A percentile compares a stretch with the other conserved stretches of the same genome.
These are phyloP conservation scores for Macrotus californicus DNA, from an alignment of 2,113 vertebrate genomes.

Conservation along the genomic window DNA sequence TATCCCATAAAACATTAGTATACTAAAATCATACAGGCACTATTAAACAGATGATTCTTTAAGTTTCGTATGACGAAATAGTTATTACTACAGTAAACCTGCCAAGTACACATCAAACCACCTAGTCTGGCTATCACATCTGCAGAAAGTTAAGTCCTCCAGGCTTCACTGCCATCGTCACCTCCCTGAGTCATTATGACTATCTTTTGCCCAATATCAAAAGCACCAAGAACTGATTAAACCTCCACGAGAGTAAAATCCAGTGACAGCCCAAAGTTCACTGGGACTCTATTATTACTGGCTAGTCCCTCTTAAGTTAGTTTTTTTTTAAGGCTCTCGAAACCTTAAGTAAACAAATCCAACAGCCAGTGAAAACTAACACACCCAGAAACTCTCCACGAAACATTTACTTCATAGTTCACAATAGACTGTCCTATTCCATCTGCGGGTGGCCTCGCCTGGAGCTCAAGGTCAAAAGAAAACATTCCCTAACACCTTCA, in stretches of 20 bases:
- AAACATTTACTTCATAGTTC: slow-evolving; percentile 65
- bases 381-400: slow-evolving; percentile 76
- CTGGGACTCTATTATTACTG: background rate
- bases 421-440: slow-evolving; percentile 25
- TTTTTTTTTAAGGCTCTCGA: slow-evolving; percentile 33
- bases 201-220: background rate
- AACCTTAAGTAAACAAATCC: slow-evolving; percentile 67
- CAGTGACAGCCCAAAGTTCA: slow-evolving; percentile 55
- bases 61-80: background rate
- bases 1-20: background rate
- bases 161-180: background rate
- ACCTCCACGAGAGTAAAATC: background rate
- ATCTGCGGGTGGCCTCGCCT: slow-evolving; percentile 8
- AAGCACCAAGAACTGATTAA: slow-evolving; percentile 33
- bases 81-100: background rate
- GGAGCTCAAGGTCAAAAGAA: slow-evolving; percentile 36
- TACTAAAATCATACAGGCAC: background rate
- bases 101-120: background rate
- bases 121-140: background rate
- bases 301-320: background rate
- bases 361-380: slow-evolving; percentile 62
- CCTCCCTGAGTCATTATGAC: background rate
- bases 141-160: background rate
- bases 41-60: background rate
- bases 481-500: background rate